Base-by-base conservation (phyloP, 2,797 vertebrate species). In the Decapterus maruadsi region DNA sequence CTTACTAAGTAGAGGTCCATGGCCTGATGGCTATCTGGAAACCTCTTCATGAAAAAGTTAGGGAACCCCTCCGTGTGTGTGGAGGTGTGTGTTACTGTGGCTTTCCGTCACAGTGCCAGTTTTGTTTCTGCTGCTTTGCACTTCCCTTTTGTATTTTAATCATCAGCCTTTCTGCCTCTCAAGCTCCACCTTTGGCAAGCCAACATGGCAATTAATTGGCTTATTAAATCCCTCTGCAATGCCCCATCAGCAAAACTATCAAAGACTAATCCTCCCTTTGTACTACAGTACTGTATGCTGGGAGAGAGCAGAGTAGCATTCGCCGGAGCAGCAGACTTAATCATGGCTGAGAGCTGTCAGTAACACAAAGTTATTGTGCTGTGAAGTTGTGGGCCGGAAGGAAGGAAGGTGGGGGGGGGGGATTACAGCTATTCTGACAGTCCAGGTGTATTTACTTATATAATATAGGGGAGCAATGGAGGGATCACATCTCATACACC, bases 231-330 rank as follows among this genome's bases (percentile, higher is more conserved):
- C 87, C 78, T 60, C 75, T 1, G 84, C 84, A 93, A 78, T 90
- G 89, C 88, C 81, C 90, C 87, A 93, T 94, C 91, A 93, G 92
- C 90, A 92, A 87, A 94, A 90, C 86, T 82, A 94, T 94, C 91
- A 91, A 88, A 93, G 88, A 80, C 84, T 91, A 90, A 94, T 92
- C 90, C 88, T 78, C 55, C 80, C 83, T 90, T 91, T 93, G 90
- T 91, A 80, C 71, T 42, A 66, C 60, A 50, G 69, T 72, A 68
- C 69, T 79, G 83, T 75, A 42, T 38, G 72, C 72, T 60, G 62
- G 26, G 59, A 53, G 69, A 78, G 61, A 73, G 72, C 20, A 68
- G 72, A n/a, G 38, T 26, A 67, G 53, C 19, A n/a, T 66, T 61
- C 60, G 68, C 61, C 7, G 22, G 70, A 85, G 78, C 65, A 75